Evolutionary conservation across 2,888 invertebrate genomes (phyloP), one percentile per base, ranked within the genome.

Genomic region (Drosophila borealis): DNA sequence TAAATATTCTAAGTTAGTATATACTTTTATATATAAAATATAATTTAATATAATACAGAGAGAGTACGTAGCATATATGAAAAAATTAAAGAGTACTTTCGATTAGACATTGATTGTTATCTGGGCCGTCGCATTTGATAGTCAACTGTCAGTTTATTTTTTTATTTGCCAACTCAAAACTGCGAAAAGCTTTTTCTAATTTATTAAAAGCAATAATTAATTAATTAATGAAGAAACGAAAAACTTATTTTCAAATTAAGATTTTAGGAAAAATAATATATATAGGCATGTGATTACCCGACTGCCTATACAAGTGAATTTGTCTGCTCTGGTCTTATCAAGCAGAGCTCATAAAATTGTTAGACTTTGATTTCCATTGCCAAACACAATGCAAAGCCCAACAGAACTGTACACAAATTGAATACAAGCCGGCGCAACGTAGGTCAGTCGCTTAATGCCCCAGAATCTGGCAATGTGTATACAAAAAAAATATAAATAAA

Each of bases 341-440:
- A 37, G n/a, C 10, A 34, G 11, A 41, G 36, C 46, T 57, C 14
- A 17, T 50, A 21, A 10, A 8, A 10, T 10, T 29, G 0, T 14
- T 62, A 46, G 59, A 74, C 74, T 74, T 65, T 74, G 61, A n/a
- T 51, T 53, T 53, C 21, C 11, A 61, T 54, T 48, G 21, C 44
- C 37, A 17, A 48, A 41, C 25, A 21, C 49, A 49, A 49, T 48
- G 59, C 59, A 60, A 53, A 49, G 13, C 41, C 6, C 4, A 36
- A 17, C 14, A 19, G 17, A 65, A 46, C 60, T 53, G 51, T 37
- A 42, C 36, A 54, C 5, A 55, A 59, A 51, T 65, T 49, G 50
- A 60, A 37, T 2, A 44, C 19, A 37, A 44, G 45, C 19, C n/a
- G 14, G 25, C 39, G 48, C 53, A 61, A 41, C 14, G n/a, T 10